A percentile compares a stretch with the other conserved stretches of the same genome.
These are phyloP conservation scores for Sebastiscus albofasciatus DNA, from an alignment of 2,797 vertebrate species.

Conservation along the genomic window DNA sequence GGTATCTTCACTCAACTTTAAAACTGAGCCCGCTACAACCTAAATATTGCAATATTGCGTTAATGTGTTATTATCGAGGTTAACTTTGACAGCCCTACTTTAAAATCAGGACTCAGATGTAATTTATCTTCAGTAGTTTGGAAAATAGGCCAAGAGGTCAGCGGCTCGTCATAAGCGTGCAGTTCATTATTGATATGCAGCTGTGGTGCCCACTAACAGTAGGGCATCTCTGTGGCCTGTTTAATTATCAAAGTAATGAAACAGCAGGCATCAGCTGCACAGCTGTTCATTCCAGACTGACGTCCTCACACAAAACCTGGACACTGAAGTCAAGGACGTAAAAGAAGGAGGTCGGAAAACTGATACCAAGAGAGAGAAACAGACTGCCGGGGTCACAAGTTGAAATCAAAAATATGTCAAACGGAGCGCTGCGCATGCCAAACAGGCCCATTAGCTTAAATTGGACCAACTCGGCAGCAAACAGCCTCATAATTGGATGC, in stretches of 20 bases:
- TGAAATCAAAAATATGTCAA: conserved; percentile 8
- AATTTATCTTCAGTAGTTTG: neutral
- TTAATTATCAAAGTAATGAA: conserved; percentile 50
- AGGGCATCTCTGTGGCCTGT: conserved; percentile 22
- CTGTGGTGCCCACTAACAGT: conserved; percentile 14
- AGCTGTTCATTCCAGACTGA: conserved; percentile 49
- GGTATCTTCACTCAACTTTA: too few relatives aligned
- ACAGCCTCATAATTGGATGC: conserved; percentile 57
- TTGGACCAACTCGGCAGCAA: conserved; percentile 17
- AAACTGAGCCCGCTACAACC: too few relatives aligned
- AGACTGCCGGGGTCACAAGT: neutral
- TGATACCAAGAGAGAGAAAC: neutral
- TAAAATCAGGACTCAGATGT: neutral
- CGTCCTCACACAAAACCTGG: conserved; percentile 23
- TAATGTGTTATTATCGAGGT: accelerated
- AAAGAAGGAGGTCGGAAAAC: neutral
- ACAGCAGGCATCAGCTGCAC: conserved; percentile 37
- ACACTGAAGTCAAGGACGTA: neutral
- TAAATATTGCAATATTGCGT: too few relatives aligned
- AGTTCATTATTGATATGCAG: conserved; percentile 30
- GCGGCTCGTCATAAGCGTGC: neutral
- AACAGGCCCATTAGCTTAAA: conserved; percentile 33
- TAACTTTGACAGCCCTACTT: too few relatives aligned
- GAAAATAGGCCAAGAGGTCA: conserved; percentile 50
- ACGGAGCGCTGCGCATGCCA: neutral